Evolutionary conservation across 2,797 vertebrate genomes (phyloP).

Genomic region (Chloroceryle inda): DNA sequence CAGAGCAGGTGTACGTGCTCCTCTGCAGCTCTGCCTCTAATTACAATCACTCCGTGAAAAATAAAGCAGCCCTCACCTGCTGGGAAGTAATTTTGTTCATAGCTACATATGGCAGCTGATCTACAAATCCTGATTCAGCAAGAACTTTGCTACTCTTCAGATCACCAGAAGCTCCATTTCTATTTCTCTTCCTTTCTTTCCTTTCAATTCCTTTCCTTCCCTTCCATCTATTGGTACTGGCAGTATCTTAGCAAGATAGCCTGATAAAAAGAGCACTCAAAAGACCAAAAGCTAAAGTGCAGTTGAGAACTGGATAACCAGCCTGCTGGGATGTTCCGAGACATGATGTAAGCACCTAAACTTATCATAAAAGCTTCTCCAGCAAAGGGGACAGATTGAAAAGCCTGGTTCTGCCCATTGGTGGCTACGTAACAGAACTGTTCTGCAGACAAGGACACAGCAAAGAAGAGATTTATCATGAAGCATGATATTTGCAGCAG

Average conservation of each 20-base stretch:
- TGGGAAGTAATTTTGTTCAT: not conserved
- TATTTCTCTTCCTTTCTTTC: too few species aligned
- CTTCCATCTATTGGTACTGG: not conserved
- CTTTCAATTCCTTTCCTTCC: not conserved
- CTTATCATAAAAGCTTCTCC: not conserved
- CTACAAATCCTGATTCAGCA: not conserved
- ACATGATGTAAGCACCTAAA: not conserved
- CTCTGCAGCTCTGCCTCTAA: not conserved
- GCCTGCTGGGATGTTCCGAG: not conserved
- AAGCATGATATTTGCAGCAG: not conserved
- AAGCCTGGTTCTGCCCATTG: not conserved
- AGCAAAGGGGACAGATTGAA: not conserved
- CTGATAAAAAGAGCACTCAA: not conserved
- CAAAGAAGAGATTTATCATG: not conserved
- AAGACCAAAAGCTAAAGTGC: not conserved
- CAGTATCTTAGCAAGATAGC: not conserved
- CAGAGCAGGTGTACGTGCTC: rapidly evolving
- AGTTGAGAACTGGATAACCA: not conserved
- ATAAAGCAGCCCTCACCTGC: not conserved
- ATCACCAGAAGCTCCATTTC: not conserved
- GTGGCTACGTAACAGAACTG: not conserved
- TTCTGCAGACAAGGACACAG: not conserved
- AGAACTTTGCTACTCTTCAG: not conserved
- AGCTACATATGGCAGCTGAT: not conserved
- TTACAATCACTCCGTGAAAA: not conserved